Evolutionary conservation across 2,113 vertebrate species (phyloP), one percentile per base, ranked within the genome.

Genomic region (Oncorhynchus gorbuscha): DNA sequence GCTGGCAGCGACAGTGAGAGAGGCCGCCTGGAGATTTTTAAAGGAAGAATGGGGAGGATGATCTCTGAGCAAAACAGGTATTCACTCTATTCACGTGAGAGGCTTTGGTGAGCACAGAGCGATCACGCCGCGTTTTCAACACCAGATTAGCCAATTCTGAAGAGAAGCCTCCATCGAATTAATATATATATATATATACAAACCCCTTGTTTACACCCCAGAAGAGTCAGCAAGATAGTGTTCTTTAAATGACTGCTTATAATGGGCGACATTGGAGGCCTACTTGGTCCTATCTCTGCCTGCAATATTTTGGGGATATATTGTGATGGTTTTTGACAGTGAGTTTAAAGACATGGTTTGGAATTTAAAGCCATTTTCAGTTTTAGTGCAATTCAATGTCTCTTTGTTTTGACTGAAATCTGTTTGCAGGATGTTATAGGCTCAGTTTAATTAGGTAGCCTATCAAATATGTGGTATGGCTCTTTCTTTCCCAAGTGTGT

Each of bases 1-100:
- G 87, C 91, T 93, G 92, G 91, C 92, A 45, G 39, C 39, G 39
- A 9, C 39, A 83, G 74, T 92, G 86, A 87, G 83, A 85, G 59
- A 88, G 83, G 76, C 83, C 73, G 89, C 88, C 91, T 88, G 88
- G 87, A 90, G 88, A 90, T 91, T 91, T 89, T 83, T 79, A 81
- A 89, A 82, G 73, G 85, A 88, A 91, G 89, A 90, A 92, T 89
- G 85, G 88, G 89, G 86, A 91, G 85, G 90, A 92, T 90, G 89
- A 92, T 93, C 91, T 89, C 86, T 81, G 76, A 81, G 88, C 86
- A 86, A 90, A 89, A 90, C 82, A 83, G 89, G 82, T 89, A 84
- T 85, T 90, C 84, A 74, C 90, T 89, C 86, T 90, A 82, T 84
- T 81, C 69, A 80, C 67, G 69, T 87, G 87, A 87, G 79, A 89